Conservation (phyloP, 2,888 invertebrate species). For the Aspidiotus destructor region DNA sequence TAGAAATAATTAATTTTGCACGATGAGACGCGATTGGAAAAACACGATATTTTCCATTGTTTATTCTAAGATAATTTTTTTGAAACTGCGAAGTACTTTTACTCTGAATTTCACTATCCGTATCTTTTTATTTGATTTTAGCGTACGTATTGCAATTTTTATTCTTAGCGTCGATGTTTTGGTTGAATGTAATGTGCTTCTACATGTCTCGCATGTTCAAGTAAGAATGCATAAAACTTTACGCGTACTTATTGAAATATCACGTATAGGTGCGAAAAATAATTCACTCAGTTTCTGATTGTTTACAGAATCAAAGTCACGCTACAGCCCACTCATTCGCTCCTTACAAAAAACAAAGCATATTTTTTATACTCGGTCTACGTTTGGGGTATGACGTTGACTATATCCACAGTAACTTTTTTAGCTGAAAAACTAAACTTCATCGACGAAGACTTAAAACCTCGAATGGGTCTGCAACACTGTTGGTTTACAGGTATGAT, state of each 20-base stretch:
- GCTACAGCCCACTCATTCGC: no score
- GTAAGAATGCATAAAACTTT: constrained; percentile 17
- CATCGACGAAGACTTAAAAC: constrained; percentile 35
- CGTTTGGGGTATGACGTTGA: constrained; percentile 38
- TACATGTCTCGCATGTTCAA: constrained; percentile 32
- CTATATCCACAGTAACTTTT: constrained; percentile 36
- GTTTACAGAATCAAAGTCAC: no score
- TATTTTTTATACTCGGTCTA: constrained; percentile 37
- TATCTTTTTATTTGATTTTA: background rate
- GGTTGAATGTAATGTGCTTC: constrained; percentile 34
- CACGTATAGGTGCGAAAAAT: background rate
- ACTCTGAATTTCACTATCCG: no score
- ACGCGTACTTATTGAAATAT: background rate
- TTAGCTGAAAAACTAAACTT: constrained; percentile 36
- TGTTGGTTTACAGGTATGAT: constrained; percentile 39
- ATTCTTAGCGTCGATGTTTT: constrained; percentile 32
- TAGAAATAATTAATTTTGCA: no score
- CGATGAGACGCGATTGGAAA: no score
- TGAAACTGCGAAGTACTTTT: no score
- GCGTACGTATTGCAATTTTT: constrained; percentile 32
- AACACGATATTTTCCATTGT: no score
- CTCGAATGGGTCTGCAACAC: constrained; percentile 36
- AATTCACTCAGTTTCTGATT: no score
- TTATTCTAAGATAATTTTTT: no score
- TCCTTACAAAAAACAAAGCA: no score